Conservation (phyloP, 1,140 invertebrate genomes). For the Holcopasites calliopsidis region DNA sequence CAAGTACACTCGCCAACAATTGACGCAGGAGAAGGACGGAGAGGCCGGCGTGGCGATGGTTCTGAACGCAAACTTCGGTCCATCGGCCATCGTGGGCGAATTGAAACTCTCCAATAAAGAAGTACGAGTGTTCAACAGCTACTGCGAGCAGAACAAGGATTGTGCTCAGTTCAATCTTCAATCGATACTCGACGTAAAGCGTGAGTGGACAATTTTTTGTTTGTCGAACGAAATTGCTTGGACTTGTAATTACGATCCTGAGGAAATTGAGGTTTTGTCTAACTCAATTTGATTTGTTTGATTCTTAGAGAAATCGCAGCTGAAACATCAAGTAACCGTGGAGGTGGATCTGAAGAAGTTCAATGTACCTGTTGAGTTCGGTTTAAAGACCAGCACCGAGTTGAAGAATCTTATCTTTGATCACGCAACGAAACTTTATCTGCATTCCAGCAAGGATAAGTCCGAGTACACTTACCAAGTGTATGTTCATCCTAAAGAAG, state of each 20-base stretch:
- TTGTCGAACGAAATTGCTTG: no score
- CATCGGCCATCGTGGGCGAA: slow-evolving; percentile 82
- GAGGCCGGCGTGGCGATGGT: slow-evolving; percentile 82
- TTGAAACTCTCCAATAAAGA: slow-evolving; percentile 85
- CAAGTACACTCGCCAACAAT: slow-evolving; percentile 84
- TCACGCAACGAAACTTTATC: slow-evolving; percentile 85
- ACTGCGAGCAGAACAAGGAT: slow-evolving; percentile 88
- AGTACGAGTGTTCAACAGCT: slow-evolving; percentile 84
- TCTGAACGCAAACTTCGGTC: slow-evolving; percentile 79
- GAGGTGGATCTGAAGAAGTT: slow-evolving; percentile 85
- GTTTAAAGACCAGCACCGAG: slow-evolving; percentile 83
- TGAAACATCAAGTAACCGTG: slow-evolving; percentile 81
- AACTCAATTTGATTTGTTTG: no score
- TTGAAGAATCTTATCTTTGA: slow-evolving; percentile 81
- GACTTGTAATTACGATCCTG: no score
- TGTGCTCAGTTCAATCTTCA: slow-evolving; percentile 86
- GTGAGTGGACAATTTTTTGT: slow-evolving; percentile 72
- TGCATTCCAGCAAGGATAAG: slow-evolving; percentile 83
- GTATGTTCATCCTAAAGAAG: slow-evolving; percentile 82
- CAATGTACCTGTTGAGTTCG: slow-evolving; percentile 86
- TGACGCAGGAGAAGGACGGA: slow-evolving; percentile 80
- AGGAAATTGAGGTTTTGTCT: no score
- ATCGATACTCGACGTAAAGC: slow-evolving; percentile 80
- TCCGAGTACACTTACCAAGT: slow-evolving; percentile 85
- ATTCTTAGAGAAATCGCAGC: slow-evolving; percentile 66